Evolutionary conservation across 2,888 invertebrate genomes (phyloP).

Genomic region (Tetranychus truncatus): DNA sequence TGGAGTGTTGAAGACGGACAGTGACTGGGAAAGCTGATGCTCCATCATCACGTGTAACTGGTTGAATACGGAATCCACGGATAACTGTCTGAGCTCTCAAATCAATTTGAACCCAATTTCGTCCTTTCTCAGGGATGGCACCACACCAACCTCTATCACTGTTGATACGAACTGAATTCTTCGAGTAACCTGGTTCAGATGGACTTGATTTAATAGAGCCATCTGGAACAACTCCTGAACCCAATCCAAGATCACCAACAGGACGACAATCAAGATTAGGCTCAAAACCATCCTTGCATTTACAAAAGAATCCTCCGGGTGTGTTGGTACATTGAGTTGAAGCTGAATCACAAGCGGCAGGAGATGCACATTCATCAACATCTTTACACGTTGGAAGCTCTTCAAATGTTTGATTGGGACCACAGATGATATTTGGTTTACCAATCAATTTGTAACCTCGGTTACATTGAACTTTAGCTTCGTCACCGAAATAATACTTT

Average conservation of each 20-base stretch:
- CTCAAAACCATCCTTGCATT: conserved; percentile 42
- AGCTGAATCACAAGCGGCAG: conserved; percentile 68
- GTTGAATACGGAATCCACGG: conserved; percentile 62
- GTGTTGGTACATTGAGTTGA: conserved; percentile 78
- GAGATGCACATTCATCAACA: conserved; percentile 62
- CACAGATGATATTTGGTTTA: conserved; percentile 63
- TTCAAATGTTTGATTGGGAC: conserved; percentile 60
- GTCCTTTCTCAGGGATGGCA: conserved; percentile 59
- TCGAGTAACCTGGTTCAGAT: conserved; percentile 60
- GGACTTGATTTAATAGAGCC: conserved; percentile 68
- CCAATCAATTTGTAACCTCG: conserved; percentile 64
- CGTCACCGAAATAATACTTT: conserved; percentile 66
- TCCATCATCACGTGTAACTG: conserved; percentile 60
- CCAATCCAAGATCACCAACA: conserved; percentile 66
- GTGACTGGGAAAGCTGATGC: conserved; percentile 67
- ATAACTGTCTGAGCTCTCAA: conserved; percentile 70
- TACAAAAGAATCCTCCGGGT: conserved; percentile 63
- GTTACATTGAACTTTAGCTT: conserved; percentile 73
- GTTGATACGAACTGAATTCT: conserved; percentile 62
- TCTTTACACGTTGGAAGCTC: conserved; percentile 64
- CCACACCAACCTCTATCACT: conserved; percentile 71
- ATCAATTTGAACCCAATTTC: conserved; percentile 65
- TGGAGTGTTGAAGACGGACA: conserved; percentile 66
- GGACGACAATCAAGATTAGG: conserved; percentile 53
- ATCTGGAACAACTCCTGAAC: conserved; percentile 72